Conservation (phyloP, 2,888 invertebrate genomes). For the Pyrochroa serraticornis region DNA sequence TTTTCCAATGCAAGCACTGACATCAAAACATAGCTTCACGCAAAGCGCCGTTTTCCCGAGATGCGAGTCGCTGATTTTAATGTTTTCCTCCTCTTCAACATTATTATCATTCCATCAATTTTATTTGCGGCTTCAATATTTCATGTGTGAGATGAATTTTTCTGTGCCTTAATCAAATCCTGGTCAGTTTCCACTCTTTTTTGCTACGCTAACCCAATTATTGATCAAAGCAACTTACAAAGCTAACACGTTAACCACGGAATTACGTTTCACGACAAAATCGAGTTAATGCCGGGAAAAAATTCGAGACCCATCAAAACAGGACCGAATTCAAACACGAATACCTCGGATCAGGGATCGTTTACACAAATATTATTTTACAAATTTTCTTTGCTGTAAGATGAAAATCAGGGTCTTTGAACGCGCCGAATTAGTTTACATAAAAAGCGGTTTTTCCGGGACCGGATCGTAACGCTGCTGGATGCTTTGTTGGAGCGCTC, state of each 20-base stretch:
- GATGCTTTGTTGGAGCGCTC: too few relatives aligned
- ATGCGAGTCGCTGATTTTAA: background rate
- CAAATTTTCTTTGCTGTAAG: too few relatives aligned
- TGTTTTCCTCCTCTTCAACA: background rate
- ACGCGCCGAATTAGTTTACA: too few relatives aligned
- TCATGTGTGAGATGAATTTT: background rate
- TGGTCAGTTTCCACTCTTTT: background rate
- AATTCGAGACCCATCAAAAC: too few relatives aligned
- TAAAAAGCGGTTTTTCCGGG: too few relatives aligned
- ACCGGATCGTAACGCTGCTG: too few relatives aligned
- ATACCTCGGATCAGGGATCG: too few relatives aligned
- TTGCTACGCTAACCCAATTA: background rate
- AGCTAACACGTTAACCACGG: conserved; percentile 19
- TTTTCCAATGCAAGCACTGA: conserved; percentile 12
- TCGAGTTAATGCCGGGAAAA: too few relatives aligned
- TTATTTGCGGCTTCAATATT: background rate
- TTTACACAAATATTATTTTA: too few relatives aligned
- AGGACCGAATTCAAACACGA: too few relatives aligned
- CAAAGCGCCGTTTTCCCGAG: background rate
- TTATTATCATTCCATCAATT: background rate
- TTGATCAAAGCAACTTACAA: conserved; percentile 22
- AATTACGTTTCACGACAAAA: conserved; percentile 1
- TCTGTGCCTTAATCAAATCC: too few relatives aligned
- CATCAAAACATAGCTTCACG: background rate
- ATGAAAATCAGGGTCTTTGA: too few relatives aligned